Percentiles rank a stretch among this genome's conserved stretches.
Conservation (phyloP, 2,888 invertebrate genomes). For the Pristionchus entomophagus region DNA sequence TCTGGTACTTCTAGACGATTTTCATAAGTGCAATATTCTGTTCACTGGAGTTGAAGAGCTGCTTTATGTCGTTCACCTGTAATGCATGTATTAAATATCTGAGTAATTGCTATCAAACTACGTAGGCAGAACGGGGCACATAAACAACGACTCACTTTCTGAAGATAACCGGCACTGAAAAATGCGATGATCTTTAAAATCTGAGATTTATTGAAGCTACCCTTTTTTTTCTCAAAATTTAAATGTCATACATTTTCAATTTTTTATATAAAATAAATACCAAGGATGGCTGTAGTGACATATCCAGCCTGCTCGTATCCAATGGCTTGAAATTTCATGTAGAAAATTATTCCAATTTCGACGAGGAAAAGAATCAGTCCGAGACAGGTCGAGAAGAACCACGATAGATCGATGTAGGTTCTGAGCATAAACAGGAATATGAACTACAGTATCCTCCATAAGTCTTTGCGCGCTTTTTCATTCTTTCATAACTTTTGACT, state of each 20-base stretch:
- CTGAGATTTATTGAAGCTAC: too few relatives aligned
- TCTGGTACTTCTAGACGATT: neutral
- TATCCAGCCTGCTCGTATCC: slow-evolving; percentile 82
- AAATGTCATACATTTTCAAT: neutral
- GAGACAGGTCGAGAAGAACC: slow-evolving; percentile 92
- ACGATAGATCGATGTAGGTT: slow-evolving; percentile 88
- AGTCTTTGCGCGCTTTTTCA: too few relatives aligned
- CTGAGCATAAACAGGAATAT: too few relatives aligned
- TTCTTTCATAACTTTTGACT: too few relatives aligned
- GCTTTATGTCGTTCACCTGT: slow-evolving; percentile 22
- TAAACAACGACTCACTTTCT: slow-evolving; percentile 78
- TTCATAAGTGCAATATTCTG: slow-evolving; percentile 11
- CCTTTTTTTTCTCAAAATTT: slow-evolving; percentile 54
- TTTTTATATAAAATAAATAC: slow-evolving; percentile 47
- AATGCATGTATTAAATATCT: neutral
- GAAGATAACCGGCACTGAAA: slow-evolving; percentile 89
- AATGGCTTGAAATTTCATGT: slow-evolving; percentile 91
- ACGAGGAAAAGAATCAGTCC: slow-evolving; percentile 89
- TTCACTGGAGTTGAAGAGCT: neutral
- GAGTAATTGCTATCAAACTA: too few relatives aligned
- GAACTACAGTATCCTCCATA: too few relatives aligned
- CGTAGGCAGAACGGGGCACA: too few relatives aligned
- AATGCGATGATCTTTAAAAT: too few relatives aligned
- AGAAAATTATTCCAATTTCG: slow-evolving; percentile 91
- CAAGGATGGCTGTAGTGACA: slow-evolving; percentile 87